phyloP scores from a whole-genome alignment of 1,140 invertebrate species.

The Scaptomyza graminum region DNA sequence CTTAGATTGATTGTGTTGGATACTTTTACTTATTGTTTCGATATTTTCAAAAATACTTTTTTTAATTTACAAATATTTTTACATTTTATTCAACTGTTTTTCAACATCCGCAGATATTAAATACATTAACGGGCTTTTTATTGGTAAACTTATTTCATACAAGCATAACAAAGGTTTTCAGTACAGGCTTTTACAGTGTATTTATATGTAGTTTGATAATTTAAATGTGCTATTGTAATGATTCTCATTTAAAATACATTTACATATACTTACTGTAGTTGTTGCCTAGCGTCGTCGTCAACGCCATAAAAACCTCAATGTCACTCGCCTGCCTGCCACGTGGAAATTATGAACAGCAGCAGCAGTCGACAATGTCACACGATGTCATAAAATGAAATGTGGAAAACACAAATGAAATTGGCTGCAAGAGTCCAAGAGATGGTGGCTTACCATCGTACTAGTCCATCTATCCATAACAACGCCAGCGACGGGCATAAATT shows the following conservation, averaged over 20 bases:
- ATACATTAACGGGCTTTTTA: no score
- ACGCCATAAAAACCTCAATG: conserved; percentile 55
- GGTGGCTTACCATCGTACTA: background rate
- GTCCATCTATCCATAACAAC: conserved; percentile 1
- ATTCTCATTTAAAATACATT: conserved; percentile 52
- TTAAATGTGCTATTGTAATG: conserved; percentile 52
- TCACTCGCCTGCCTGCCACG: conserved; percentile 57
- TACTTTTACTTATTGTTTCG: no score
- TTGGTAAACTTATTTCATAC: no score
- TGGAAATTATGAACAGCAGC: conserved; percentile 68
- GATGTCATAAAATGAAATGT: conserved; percentile 74
- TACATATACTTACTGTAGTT: conserved; percentile 3
- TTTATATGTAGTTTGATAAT: background rate
- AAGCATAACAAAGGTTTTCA: no score
- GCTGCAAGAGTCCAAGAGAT: conserved; percentile 33
- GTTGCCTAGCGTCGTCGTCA: conserved; percentile 14
- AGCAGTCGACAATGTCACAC: conserved; percentile 44
- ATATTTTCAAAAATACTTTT: no score
- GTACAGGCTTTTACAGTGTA: background rate
- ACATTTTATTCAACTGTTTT: no score
- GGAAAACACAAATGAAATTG: conserved; percentile 58
- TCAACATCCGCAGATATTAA: no score
- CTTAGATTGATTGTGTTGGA: no score
- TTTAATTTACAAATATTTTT: no score
- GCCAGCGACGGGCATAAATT: conserved; percentile 60